Percentiles rank a stretch among this genome's conserved stretches.
Conservation (phyloP, 92 coral and sea anemone species). For the Chrysogorgia sp. region DNA sequence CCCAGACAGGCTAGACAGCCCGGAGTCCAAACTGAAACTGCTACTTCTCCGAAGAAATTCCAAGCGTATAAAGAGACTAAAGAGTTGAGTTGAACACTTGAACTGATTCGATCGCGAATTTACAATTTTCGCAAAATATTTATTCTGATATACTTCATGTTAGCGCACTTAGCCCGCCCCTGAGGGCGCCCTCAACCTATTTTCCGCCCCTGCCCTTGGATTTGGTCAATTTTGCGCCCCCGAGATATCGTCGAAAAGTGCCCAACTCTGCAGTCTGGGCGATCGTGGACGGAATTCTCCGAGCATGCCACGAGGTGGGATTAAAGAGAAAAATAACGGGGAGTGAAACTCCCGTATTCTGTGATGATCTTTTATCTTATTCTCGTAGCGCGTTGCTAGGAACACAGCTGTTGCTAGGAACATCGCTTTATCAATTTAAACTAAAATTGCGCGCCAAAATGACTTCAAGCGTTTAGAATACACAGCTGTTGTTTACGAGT, state of each 20-base stretch:
- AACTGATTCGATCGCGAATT: conserved; percentile 2
- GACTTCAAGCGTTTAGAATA: too few relatives aligned
- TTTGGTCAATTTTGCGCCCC: conserved; percentile 24
- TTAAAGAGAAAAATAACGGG: background rate
- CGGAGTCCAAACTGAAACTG: too few relatives aligned
- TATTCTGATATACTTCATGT: background rate
- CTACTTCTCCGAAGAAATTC: too few relatives aligned
- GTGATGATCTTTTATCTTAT: background rate
- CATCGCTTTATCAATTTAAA: too few relatives aligned
- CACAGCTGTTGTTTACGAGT: too few relatives aligned
- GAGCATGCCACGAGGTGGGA: conserved; percentile 14
- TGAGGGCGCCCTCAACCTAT: background rate
- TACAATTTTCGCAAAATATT: background rate
- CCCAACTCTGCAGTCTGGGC: conserved; percentile 43
- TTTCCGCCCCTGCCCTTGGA: too few relatives aligned
- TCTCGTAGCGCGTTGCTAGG: too few relatives aligned
- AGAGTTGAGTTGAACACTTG: background rate
- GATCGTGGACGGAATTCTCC: too few relatives aligned
- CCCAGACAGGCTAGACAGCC: too few relatives aligned
- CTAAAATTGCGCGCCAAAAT: too few relatives aligned
- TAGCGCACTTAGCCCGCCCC: background rate
- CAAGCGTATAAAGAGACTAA: too few relatives aligned
- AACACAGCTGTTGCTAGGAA: conserved; percentile 26
- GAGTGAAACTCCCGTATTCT: background rate
- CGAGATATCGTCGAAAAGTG: conserved; percentile 40